Base-by-base conservation (phyloP, 1,140 invertebrate genomes). In the Trichoplusia ni region DNA sequence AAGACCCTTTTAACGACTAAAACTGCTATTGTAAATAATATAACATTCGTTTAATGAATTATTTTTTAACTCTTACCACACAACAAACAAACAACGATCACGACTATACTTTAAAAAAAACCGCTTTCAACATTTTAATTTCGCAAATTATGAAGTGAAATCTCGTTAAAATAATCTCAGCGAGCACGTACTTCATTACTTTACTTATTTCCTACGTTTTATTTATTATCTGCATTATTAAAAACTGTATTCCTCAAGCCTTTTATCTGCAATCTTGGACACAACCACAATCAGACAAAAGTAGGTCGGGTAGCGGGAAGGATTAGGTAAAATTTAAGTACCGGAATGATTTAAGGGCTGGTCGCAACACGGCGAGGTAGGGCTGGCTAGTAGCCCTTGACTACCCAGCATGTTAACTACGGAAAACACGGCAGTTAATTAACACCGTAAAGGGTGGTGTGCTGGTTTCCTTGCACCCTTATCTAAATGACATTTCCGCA, bases 281-380 rank as follows among this genome's bases (percentile, higher is more conserved):
- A 53, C 38, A 58, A 62, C 56, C 62, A 53, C 65, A 65, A 64
- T 60, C 42, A 62, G 49, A 31, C 46, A 11, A 29, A 75, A 79
- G 67, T 69, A 65, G 73, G 75, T 71, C 76, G 68, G 77, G 69
- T 63, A 59, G 59, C 59, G 67, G 59, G 14, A 56, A 69, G 75
- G 80, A 81, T 82, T 75, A 74, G 35, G 47, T 56, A 70, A 79
- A 82, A 81, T 79, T 81, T 78, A 77, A 79, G 78, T 73, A 71
- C 71, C 71, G 67, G 65, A 77, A 83, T 85, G 77, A 81, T 79
- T 81, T 84, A 81, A 72, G 68, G 63, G 42, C 70, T 70, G 66
- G 65, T 42, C 71, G 67, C 42, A 27, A 61, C 44, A 61, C 46
- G 44, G 59, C 53, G 21, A 69, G 65, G 68, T 75, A 69, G 69